phyloP scores from a whole-genome alignment of 2,888 invertebrate species.

The Pterobdella sp. region DNA sequence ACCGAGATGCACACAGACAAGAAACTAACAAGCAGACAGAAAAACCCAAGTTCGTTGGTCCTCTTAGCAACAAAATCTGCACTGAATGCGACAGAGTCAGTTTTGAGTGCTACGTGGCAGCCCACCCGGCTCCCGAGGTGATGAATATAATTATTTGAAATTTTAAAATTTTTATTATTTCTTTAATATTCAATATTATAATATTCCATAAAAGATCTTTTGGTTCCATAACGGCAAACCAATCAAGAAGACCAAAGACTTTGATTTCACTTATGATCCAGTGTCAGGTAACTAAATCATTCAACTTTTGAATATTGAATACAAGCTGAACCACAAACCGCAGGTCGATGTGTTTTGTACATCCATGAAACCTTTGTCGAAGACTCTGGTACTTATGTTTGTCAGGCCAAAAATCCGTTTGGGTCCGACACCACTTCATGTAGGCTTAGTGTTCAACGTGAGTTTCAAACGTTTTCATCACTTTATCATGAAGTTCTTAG shows the following conservation, averaged over 20 bases:
- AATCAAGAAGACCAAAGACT: conserved; percentile 73
- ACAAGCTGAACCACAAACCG: conserved; percentile 45
- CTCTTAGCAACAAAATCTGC: conserved; percentile 43
- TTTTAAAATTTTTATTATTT: not conserved
- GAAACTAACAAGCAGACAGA: not conserved
- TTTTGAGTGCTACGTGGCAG: conserved; percentile 53
- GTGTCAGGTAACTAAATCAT: conserved; percentile 60
- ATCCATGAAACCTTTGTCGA: conserved; percentile 60
- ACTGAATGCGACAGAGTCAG: conserved; percentile 46
- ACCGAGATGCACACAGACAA: conserved; percentile 46
- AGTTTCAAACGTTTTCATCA: conserved; percentile 36
- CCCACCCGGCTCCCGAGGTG: conserved; percentile 53
- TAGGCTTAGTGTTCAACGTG: conserved; percentile 65
- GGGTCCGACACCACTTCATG: conserved; percentile 76
- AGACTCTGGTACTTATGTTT: conserved; percentile 70
- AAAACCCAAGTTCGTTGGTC: conserved; percentile 52
- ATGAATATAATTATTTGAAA: not conserved
- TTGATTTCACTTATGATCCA: conserved; percentile 58
- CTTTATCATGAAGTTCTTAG: too few species aligned
- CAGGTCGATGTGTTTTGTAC: conserved; percentile 59
- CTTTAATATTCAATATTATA: not conserved
- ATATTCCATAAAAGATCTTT: conserved; percentile 57
- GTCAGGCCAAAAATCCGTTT: conserved; percentile 78
- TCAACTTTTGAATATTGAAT: not conserved
- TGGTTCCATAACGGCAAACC: conserved; percentile 73